Base-by-base conservation (phyloP, 1,140 invertebrate species). In the Nephotettix cincticeps region DNA sequence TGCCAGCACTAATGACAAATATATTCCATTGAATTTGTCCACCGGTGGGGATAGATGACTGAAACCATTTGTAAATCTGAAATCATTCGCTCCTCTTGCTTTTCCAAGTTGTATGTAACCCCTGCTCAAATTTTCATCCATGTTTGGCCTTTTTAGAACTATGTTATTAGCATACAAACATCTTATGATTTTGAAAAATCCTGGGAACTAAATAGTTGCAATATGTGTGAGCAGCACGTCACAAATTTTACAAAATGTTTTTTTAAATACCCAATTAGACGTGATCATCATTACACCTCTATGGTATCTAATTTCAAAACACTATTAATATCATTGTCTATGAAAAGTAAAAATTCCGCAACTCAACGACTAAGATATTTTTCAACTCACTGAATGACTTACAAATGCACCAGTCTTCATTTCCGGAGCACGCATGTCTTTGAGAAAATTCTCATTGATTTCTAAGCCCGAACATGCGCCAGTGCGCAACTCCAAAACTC, bases 1-100 rank as follows among this genome's bases (percentile, higher is more conserved):
- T 40, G 93, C 93, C 28, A 95, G 82, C 4, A 95, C 83, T 45
- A 97, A 84, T 0, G 92, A 88, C 63, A 93, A 78, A 78, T 94
- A 95, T 63, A 96, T 90, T 23, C 87, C 86, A 79, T 91, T 90
- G 79, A 87, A 90, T 75, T 87, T 86, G 81, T 94, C 91, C 69
- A 89, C 86, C 11, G 91, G 92, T 27, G 90, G 89, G 13, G 88
- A 85, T 68, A 87, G 77, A 75, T 86, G 84, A 27, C 82, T 81
- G 72, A 85, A 84, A 54, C 83, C 84, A 72, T 85, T 86, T 30
- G 81, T 83, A 56, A 83, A 81, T 72, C 84, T 82, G 61, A 84
- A 81, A 67, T 84, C 85, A 71, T 85, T 84, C 72, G 82, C 80
- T 29, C 81, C 81, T 68, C 84, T 80, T 1, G 81, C 78, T 77